Conservation (phyloP, 2,113 vertebrate species). For the Nymphicus hollandicus region DNA sequence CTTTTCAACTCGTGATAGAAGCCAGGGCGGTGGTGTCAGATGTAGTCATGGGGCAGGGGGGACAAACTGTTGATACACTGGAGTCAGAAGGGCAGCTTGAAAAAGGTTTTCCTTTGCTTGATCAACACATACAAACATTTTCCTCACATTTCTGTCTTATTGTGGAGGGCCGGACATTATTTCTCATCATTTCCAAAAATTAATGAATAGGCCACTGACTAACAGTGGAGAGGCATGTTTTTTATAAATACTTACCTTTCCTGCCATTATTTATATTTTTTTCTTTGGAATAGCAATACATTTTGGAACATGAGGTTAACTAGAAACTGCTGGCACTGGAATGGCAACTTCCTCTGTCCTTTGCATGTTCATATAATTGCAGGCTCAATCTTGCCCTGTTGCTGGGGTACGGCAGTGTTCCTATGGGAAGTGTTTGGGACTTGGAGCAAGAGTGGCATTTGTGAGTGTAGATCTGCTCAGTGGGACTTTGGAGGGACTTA, state of each 20-base stretch:
- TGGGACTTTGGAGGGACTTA: not conserved
- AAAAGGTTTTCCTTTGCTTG: conserved; percentile 13
- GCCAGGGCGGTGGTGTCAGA: not conserved
- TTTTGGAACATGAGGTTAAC: not conserved
- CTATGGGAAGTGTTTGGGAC: not conserved
- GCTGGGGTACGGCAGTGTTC: not conserved
- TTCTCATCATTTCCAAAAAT: not conserved
- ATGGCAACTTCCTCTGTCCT: not conserved
- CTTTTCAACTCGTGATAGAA: not conserved
- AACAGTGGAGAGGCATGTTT: not conserved
- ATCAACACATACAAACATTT: not conserved
- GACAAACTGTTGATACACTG: not conserved
- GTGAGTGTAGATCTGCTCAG: not conserved
- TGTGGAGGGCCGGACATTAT: not conserved
- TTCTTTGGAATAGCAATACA: not conserved
- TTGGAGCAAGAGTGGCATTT: not conserved
- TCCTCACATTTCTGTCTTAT: not conserved
- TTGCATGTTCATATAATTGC: not conserved
- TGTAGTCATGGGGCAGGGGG: not conserved
- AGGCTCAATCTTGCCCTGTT: not conserved
- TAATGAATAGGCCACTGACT: not conserved
- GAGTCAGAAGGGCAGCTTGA: conserved; percentile 20
- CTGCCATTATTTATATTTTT: not conserved
- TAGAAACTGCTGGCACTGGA: not conserved
- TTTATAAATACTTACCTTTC: not conserved